Percentiles rank a stretch among this genome's conserved stretches.
Conservation (phyloP, 1,140 invertebrate species). For the Tetramorium parvispinum region DNA sequence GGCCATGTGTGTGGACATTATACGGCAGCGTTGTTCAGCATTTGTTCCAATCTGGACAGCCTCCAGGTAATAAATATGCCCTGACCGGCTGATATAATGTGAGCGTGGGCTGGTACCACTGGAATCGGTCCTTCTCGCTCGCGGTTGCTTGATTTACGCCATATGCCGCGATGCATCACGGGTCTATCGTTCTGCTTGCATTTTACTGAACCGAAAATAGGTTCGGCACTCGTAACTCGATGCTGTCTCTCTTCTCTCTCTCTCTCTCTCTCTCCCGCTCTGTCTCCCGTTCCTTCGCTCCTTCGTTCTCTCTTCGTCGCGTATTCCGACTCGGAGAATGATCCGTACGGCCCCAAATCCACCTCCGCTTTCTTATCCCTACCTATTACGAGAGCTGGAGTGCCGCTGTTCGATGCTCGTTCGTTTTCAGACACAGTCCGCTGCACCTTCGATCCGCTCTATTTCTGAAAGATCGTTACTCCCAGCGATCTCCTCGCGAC, state of each 20-base stretch:
- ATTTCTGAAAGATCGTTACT: slow-evolving; percentile 56
- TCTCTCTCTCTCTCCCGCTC: neutral
- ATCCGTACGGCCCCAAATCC: slow-evolving; percentile 61
- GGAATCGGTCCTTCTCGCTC: slow-evolving; percentile 77
- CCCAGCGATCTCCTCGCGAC: slow-evolving; percentile 4
- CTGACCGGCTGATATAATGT: slow-evolving; percentile 81
- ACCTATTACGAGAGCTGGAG: slow-evolving; percentile 7
- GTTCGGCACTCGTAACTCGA: slow-evolving; percentile 71
- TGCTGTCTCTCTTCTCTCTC: slow-evolving; percentile 43
- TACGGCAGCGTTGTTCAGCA: slow-evolving; percentile 64
- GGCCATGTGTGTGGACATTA: slow-evolving; percentile 41
- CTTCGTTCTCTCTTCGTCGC: neutral
- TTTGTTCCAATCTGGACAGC: slow-evolving; percentile 80
- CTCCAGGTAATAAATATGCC: slow-evolving; percentile 82
- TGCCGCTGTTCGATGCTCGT: slow-evolving; percentile 46
- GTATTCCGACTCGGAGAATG: neutral
- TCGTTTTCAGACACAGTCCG: slow-evolving; percentile 63
- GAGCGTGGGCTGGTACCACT: slow-evolving; percentile 81
- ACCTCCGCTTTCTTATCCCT: slow-evolving; percentile 63
- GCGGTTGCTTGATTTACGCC: slow-evolving; percentile 84
- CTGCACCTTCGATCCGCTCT: slow-evolving; percentile 44
- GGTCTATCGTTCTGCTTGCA: slow-evolving; percentile 80
- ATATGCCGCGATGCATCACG: slow-evolving; percentile 79
- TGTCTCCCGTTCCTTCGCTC: neutral
- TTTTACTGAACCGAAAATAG: slow-evolving; percentile 80